Conservation (phyloP, 1,140 invertebrate genomes). For the Babylonia areolata region DNA sequence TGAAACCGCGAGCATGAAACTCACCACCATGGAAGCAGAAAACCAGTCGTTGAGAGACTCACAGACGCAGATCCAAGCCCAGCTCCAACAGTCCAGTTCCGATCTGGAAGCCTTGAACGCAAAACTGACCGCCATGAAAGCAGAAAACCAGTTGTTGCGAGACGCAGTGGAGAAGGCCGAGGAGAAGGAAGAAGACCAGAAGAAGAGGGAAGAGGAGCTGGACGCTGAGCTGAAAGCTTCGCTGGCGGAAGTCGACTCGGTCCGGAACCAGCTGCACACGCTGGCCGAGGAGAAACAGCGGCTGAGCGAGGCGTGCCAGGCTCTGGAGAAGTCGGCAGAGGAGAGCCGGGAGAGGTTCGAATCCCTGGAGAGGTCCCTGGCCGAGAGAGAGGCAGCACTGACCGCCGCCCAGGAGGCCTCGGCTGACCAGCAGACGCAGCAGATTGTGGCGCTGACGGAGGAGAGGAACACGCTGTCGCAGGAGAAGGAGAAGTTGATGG, state of each 20-base stretch:
- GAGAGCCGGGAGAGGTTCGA: slow-evolving; percentile 32
- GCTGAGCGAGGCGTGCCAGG: slow-evolving; percentile 26
- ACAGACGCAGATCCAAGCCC: not conserved
- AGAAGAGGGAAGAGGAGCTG: slow-evolving; percentile 45
- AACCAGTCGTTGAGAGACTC: slow-evolving; percentile 30
- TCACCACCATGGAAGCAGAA: slow-evolving; percentile 25
- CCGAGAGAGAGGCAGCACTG: slow-evolving; percentile 33
- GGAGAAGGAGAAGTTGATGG: not conserved
- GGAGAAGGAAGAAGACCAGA: slow-evolving; percentile 42
- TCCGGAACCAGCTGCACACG: slow-evolving; percentile 13
- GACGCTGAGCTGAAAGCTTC: slow-evolving; percentile 32
- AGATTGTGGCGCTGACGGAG: slow-evolving; percentile 35
- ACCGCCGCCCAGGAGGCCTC: not conserved
- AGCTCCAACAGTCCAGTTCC: slow-evolving; percentile 15
- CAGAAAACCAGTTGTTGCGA: slow-evolving; percentile 33
- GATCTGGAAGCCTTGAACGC: not conserved
- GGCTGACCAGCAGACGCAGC: slow-evolving; percentile 27
- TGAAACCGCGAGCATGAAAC: not conserved
- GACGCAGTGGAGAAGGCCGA: slow-evolving; percentile 17
- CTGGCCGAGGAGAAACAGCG: slow-evolving; percentile 34
- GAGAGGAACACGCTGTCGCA: slow-evolving; percentile 82
- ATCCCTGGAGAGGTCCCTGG: slow-evolving; percentile 39
- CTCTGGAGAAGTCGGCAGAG: slow-evolving; percentile 37
- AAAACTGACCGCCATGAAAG: slow-evolving; percentile 12
- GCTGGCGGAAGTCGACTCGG: slow-evolving; percentile 28